Evolutionary conservation across 2,888 invertebrate genomes (phyloP), one percentile per base, ranked within the genome.

Genomic region (Eupeodes luniger): DNA sequence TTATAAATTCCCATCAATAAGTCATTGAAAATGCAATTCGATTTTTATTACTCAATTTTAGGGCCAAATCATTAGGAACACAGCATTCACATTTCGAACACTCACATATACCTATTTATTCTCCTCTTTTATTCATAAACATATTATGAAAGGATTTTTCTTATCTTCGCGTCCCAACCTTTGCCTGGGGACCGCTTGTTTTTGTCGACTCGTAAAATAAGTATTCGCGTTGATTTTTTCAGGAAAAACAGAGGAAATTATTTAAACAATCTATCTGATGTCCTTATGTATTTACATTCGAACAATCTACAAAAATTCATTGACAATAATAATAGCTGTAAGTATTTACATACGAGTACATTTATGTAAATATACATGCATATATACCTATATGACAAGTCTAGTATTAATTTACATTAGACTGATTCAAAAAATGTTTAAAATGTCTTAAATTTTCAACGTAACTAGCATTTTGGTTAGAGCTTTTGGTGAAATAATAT

Each of bases 1-100:
- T 79, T 83, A 87, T 87, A 87, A 87, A 83, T 87, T 86, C 84
- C 87, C 77, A 87, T 87, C 87, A 84, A 87, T 84, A 87, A 84
- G 80, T 84, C 87, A 84, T 87, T 87, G 87, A 74, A 77, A 87
- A 87, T 87, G 87, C 84, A 87, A 87, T 87, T 87, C 87, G 77
- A 77, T 81, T 84, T 87, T 87, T 87, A 81, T 77, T 77, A 87
- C 77, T 84, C 80, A 77, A 77, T 81, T 87, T 87, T 87, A 84
- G 87, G 80, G 53, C 80, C 61, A 66, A 61, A 74, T 87, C 84
- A 84, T 87, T 87, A 87, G 57, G 40, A 83, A 72, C 36, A 62
- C 72, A 83, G 53, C 72, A 72, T 76, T 80, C 47, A 1, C 27
- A 66, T 66, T 66, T 77, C 64, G 40, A 67, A 83, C 80, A 84